Percentiles rank a stretch among this genome's conserved stretches.
These are phyloP conservation scores for Helogale parvula DNA, from an alignment of 2,113 vertebrate species.

Conservation along the genomic window DNA sequence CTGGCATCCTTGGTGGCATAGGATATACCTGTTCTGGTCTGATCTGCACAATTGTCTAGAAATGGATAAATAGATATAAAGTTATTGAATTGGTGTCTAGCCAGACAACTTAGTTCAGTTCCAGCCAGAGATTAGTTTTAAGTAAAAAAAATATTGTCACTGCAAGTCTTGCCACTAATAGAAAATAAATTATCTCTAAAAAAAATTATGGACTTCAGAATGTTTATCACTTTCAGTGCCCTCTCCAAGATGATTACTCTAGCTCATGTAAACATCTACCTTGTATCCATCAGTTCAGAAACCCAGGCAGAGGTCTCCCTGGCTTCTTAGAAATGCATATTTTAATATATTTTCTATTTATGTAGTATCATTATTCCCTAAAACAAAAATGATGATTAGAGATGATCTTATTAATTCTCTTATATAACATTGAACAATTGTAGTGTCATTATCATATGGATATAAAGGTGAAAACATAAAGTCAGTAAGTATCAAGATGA, in stretches of 20 bases:
- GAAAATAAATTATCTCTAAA: constrained; percentile 44
- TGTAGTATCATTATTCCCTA: neutral
- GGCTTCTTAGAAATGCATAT: constrained; percentile 33
- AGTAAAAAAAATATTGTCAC: neutral
- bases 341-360: constrained; percentile 41
- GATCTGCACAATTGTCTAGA: neutral
- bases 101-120: neutral
- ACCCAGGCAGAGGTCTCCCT: neutral
- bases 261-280: neutral
- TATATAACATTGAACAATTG: neutral
- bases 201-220: neutral
- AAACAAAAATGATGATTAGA: neutral
- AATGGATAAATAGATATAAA: neutral
- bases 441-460: neutral
- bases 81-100: neutral
- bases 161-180: neutral
- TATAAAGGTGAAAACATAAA: constrained; percentile 46
- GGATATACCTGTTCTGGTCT: neutral
- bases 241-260: neutral
- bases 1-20: neutral
- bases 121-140: neutral
- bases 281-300: neutral
- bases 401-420: neutral
- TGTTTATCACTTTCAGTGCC: neutral
- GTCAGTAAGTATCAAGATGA: neutral